Percentiles rank a stretch among this genome's conserved stretches.
These are phyloP conservation scores for Pomatorhinus ruficollis DNA, from an alignment of 2,113 vertebrate species.

Conservation along the genomic window DNA sequence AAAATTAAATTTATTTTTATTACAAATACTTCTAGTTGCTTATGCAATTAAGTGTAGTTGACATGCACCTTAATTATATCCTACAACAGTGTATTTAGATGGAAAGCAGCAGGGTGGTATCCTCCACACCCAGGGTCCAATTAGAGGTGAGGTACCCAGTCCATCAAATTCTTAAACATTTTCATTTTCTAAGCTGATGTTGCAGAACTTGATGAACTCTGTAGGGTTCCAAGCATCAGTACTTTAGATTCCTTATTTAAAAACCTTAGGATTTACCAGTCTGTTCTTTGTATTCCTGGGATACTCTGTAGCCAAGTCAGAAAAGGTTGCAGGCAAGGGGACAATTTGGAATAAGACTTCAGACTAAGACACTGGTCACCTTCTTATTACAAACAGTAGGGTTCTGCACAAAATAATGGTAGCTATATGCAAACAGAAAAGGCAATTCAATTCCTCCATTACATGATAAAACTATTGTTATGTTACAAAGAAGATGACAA, in stretches of 20 bases:
- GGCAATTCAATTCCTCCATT: neutral
- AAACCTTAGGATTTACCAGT: neutral
- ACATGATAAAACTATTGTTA: neutral
- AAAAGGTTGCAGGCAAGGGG: neutral
- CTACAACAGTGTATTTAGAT: neutral
- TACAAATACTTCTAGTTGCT: neutral
- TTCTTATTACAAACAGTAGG: neutral
- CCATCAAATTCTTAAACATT: neutral
- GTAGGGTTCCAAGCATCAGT: neutral
- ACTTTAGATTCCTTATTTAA: neutral
- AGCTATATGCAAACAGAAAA: neutral
- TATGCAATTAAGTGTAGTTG: neutral
- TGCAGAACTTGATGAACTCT: neutral
- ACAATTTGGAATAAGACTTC: neutral
- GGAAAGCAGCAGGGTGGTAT: neutral
- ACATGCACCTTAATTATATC: neutral
- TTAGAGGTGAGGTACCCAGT: rapidly evolving
- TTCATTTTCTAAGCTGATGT: neutral
- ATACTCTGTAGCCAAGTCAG: neutral
- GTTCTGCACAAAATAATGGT: neutral
- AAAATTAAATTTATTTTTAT: neutral
- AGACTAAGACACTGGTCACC: neutral
- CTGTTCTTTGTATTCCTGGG: neutral
- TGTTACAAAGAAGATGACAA: neutral
- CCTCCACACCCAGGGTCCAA: neutral